Percentiles rank a stretch among this genome's conserved stretches.
These are phyloP conservation scores for Ceratitis capitata DNA, from an alignment of 1,140 invertebrate species.

Conservation along the genomic window DNA sequence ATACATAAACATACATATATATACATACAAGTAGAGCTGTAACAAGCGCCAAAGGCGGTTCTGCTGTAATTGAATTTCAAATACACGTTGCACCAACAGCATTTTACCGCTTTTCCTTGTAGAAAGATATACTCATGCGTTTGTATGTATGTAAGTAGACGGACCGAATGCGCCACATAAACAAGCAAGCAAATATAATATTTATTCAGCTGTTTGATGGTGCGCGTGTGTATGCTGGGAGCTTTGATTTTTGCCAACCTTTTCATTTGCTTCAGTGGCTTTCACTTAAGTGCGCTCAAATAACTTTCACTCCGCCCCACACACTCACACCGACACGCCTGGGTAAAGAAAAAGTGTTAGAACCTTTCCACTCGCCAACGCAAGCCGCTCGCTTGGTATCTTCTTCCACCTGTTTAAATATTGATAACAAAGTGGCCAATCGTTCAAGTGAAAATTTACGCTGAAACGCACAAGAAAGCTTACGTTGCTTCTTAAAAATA, in stretches of 20 bases:
- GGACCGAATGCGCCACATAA: not conserved
- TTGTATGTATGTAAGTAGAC: no score
- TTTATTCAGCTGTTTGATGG: not conserved
- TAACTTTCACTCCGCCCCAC: not conserved
- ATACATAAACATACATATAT: not conserved
- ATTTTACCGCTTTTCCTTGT: no score
- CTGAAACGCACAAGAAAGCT: not conserved
- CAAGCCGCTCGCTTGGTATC: not conserved
- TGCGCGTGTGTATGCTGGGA: not conserved
- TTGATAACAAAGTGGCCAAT: conserved; percentile 36
- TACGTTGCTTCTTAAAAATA: no score
- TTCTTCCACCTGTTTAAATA: conserved; percentile 33
- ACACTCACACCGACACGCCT: not conserved
- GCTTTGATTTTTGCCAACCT: conserved; percentile 29
- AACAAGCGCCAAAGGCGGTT: not conserved
- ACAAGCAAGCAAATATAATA: not conserved
- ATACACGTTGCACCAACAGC: not conserved
- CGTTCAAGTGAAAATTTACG: conserved; percentile 21
- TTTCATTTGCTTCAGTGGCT: conserved; percentile 35
- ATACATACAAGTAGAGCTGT: not conserved
- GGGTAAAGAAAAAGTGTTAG: no score
- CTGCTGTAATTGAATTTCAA: conserved; percentile 28
- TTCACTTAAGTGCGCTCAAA: conserved; percentile 35
- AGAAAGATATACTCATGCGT: no score
- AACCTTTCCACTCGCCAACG: no score